A percentile compares a stretch with the other conserved stretches of the same genome.
phyloP scores from a whole-genome alignment of 2,113 vertebrate species.

The Lophura nycthemera region DNA sequence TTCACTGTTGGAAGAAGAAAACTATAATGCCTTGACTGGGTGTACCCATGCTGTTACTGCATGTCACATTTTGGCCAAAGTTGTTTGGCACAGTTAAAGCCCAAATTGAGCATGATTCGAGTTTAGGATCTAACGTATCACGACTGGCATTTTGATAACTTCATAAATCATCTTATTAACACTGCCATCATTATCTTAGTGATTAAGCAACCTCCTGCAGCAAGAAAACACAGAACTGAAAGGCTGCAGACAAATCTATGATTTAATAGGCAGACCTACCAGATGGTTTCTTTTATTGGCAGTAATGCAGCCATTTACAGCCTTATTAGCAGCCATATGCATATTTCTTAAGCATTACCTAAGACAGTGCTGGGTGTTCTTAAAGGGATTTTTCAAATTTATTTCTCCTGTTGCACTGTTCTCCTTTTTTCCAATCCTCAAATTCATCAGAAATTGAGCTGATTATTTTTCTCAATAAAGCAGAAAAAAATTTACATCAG shows the following conservation, averaged over 20 bases:
- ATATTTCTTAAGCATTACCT: neutral
- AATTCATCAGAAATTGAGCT: neutral
- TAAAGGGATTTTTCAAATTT: neutral
- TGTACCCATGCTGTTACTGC: neutral
- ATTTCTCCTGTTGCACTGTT: neutral
- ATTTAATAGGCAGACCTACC: slow-evolving; percentile 23
- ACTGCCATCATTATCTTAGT: neutral
- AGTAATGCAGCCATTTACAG: slow-evolving; percentile 15
- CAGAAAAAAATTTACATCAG: neutral
- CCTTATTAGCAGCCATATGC: neutral
- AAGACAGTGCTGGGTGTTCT: neutral
- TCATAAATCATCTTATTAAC: neutral
- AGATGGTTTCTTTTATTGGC: neutral
- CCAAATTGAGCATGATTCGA: neutral
- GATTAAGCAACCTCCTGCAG: neutral
- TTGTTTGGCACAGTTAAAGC: neutral
- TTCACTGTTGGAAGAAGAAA: neutral
- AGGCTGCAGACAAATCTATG: neutral
- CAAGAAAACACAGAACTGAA: neutral
- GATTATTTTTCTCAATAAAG: neutral
- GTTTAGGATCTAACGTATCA: neutral
- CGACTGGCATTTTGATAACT: neutral
- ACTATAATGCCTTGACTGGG: neutral
- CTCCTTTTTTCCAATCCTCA: neutral
- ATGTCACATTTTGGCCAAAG: neutral